These are phyloP conservation scores for Thaleichthys pacificus DNA, from an alignment of 2,797 vertebrate species.

Conservation along the genomic window DNA sequence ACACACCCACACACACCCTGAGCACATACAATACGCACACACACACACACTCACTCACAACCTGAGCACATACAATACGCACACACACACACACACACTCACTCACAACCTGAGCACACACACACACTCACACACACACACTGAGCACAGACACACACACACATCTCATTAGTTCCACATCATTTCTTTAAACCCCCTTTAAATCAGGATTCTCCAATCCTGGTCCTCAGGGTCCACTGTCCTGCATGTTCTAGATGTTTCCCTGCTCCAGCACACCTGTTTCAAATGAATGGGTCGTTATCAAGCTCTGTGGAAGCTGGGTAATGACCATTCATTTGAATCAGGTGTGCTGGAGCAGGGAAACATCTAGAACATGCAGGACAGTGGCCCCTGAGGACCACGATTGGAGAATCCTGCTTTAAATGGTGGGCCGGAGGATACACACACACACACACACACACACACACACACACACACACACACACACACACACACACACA, in stretches of 20 bases:
- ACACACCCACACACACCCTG: too few relatives aligned
- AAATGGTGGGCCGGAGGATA: neutral
- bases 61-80: neutral
- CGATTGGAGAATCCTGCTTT: too few relatives aligned
- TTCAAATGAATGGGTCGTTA: too few relatives aligned
- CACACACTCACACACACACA: neutral
- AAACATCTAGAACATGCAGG: too few relatives aligned
- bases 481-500: neutral
- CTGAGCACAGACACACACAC: slow-evolving; percentile 13
- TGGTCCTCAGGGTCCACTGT: too few relatives aligned
- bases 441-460: slow-evolving; percentile 5
- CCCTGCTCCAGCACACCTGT: too few relatives aligned
- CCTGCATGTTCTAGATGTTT: too few relatives aligned
- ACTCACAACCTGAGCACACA: slow-evolving; percentile 23
- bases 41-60: neutral
- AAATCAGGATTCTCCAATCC: neutral
- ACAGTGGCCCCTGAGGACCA: too few relatives aligned
- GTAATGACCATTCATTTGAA: too few relatives aligned
- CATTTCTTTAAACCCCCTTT: neutral
- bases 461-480: neutral
- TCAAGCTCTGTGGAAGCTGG: too few relatives aligned
- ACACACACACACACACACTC: neutral
- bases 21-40: neutral
- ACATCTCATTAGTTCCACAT: slow-evolving; percentile 8
- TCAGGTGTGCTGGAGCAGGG: too few relatives aligned